Percentiles rank a stretch among this genome's conserved stretches.
phyloP scores from a whole-genome alignment of 2,113 vertebrate genomes.

The Lanius ludovicianus region DNA sequence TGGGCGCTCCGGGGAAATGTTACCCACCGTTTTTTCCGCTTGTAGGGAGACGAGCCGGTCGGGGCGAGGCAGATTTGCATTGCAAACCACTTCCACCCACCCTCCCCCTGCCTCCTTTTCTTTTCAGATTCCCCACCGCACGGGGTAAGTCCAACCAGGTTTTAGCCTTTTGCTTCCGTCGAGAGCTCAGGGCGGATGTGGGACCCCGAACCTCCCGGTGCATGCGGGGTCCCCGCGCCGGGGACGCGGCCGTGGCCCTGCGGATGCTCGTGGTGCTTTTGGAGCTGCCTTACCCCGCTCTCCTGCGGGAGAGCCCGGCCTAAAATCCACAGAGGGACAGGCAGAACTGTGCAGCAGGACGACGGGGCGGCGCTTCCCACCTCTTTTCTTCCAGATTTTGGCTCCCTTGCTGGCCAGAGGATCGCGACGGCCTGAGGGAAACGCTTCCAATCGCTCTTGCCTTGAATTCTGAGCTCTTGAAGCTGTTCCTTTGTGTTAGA shows the following conservation, averaged over 20 bases:
- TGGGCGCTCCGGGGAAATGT: constrained; percentile 31
- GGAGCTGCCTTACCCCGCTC: neutral
- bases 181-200: constrained; percentile 33
- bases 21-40: constrained; percentile 69
- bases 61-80: constrained; percentile 72
- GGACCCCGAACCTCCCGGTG: neutral
- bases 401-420: neutral
- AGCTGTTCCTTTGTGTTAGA: neutral
- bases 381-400: constrained; percentile 46
- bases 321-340: neutral
- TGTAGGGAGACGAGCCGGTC: constrained; percentile 64
- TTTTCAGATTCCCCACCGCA: constrained; percentile 70
- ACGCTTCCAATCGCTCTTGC: neutral
- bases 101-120: constrained; percentile 70
- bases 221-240: constrained; percentile 2
- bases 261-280: neutral
- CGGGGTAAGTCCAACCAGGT: constrained; percentile 64
- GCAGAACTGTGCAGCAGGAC: constrained; percentile 2
- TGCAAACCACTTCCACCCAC: constrained; percentile 72
- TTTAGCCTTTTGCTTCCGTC: constrained; percentile 50
- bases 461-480: constrained; percentile 8
- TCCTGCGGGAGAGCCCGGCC: neutral
- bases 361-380: neutral
- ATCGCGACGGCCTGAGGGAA: neutral
- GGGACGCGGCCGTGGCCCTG: neutral